phyloP scores from a whole-genome alignment of 2,888 invertebrate genomes.

The Hemicrepidius hirtus region DNA sequence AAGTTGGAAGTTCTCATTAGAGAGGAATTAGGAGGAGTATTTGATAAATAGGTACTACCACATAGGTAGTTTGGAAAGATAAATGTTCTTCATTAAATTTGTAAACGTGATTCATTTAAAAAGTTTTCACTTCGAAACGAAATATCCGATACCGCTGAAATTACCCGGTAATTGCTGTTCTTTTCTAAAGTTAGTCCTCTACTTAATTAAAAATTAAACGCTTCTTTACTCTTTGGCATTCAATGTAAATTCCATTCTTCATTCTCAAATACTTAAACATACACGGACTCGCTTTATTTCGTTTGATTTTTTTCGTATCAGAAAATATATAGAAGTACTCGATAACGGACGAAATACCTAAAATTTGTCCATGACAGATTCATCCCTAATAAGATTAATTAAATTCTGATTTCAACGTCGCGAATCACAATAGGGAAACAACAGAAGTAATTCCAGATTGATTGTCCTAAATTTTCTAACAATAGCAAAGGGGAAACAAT shows the following conservation, averaged over 20 bases:
- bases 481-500: conserved; percentile 11
- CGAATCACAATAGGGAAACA: conserved; percentile 11
- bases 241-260: too few species aligned
- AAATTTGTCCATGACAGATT: conserved; percentile 2
- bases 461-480: conserved; percentile 22
- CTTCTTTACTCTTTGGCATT: too few species aligned
- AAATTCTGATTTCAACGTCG: conserved; percentile 13
- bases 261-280: too few species aligned
- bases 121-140: conserved; percentile 11
- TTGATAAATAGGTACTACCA: conserved; percentile 19
- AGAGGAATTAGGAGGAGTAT: conserved; percentile 11
- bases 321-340: not conserved
- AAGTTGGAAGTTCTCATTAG: conserved; percentile 26
- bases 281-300: too few species aligned
- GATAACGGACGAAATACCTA: not conserved
- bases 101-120: conserved; percentile 22
- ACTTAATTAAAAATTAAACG: too few species aligned
- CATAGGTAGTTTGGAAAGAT: conserved; percentile 16
- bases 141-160: conserved; percentile 20
- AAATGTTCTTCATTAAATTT: conserved; percentile 26
- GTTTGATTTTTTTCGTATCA: not conserved
- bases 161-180: conserved; percentile 5
- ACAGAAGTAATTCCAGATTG: conserved; percentile 12
- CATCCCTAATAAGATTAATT: conserved; percentile 20
- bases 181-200: not conserved